Percentiles rank a stretch among this genome's conserved stretches.
phyloP scores from a whole-genome alignment of 1,140 invertebrate species.

The Prorops nasuta region DNA sequence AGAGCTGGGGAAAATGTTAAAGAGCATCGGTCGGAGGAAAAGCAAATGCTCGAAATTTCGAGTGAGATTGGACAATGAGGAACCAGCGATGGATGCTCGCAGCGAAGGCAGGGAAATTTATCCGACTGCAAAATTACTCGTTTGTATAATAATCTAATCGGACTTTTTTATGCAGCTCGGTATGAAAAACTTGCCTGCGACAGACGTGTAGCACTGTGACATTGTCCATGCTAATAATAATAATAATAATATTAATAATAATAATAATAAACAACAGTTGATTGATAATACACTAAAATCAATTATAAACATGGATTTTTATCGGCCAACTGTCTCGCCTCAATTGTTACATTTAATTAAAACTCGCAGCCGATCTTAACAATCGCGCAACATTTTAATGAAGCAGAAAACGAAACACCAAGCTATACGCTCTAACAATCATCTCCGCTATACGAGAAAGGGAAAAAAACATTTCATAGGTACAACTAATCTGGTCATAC shows the following conservation, averaged over 20 bases:
- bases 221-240: constrained; percentile 43
- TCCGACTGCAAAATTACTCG: too few species aligned
- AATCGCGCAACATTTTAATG: constrained; percentile 41
- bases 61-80: too few species aligned
- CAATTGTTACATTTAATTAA: constrained; percentile 23
- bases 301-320: constrained; percentile 38
- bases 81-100: too few species aligned
- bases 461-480: constrained; percentile 30
- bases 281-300: too few species aligned
- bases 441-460: constrained; percentile 35
- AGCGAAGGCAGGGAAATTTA: too few species aligned
- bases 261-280: too few species aligned
- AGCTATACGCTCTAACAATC: constrained; percentile 49
- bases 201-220: too few species aligned
- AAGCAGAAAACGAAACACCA: constrained; percentile 54
- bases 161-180: too few species aligned
- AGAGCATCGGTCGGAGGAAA: too few species aligned
- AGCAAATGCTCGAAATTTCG: too few species aligned
- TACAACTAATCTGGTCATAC: constrained; percentile 39
- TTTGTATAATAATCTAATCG: too few species aligned
- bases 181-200: constrained; percentile 27
- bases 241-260: constrained; percentile 39
- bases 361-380: constrained; percentile 27
- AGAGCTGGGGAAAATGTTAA: too few species aligned
- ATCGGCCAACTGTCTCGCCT: constrained; percentile 33